A percentile compares a stretch with the other conserved stretches of the same genome.
Evolutionary conservation across 1,140 invertebrate species (phyloP).

Genomic region (Batillaria attramentaria): DNA sequence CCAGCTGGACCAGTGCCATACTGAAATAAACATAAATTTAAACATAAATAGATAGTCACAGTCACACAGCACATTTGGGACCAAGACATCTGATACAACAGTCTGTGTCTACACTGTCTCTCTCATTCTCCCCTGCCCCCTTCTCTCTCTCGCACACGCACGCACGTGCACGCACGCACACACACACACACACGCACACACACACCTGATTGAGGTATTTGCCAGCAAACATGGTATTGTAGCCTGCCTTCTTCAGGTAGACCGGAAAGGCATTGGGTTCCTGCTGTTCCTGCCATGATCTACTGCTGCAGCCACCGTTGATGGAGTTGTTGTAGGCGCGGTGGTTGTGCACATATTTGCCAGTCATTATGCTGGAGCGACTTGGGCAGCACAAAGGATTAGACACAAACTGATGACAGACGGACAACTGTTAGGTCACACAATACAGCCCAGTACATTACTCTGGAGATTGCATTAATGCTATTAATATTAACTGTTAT

Average conservation of each 20-base stretch:
- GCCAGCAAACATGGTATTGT: slow-evolving; percentile 66
- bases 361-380: slow-evolving; percentile 87
- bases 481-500: not conserved
- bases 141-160: too few species aligned
- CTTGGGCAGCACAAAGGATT: slow-evolving; percentile 79
- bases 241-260: slow-evolving; percentile 76
- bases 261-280: slow-evolving; percentile 82
- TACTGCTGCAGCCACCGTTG: slow-evolving; percentile 81
- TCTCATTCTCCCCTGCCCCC: too few species aligned
- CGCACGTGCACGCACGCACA: too few species aligned
- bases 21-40: too few species aligned
- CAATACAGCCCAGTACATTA: not conserved
- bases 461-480: not conserved
- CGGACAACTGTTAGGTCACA: not conserved
- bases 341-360: slow-evolving; percentile 89
- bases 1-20: slow-evolving; percentile 54
- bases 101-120: too few species aligned
- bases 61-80: too few species aligned
- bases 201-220: slow-evolving; percentile 68
- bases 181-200: too few species aligned
- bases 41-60: slow-evolving; percentile 47
- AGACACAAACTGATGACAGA: slow-evolving; percentile 61
- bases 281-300: slow-evolving; percentile 77
- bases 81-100: too few species aligned
- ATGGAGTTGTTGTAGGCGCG: slow-evolving; percentile 83